Percentiles rank a stretch among this genome's conserved stretches.
These are phyloP conservation scores for Brachionus manjavacas DNA, from an alignment of 1,140 invertebrate species.

Conservation along the genomic window DNA sequence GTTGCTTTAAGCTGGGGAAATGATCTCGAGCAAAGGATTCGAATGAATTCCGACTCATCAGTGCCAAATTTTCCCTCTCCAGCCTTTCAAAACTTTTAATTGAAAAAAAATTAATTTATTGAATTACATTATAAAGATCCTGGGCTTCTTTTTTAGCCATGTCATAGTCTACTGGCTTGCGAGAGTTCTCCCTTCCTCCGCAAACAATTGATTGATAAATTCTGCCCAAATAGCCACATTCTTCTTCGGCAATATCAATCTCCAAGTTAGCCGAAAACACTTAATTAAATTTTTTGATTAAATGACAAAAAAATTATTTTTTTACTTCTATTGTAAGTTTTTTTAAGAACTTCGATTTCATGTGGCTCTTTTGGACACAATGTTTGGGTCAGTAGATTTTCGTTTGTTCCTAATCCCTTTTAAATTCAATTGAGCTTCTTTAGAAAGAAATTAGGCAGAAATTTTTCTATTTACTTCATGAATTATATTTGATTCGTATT, in stretches of 20 bases:
- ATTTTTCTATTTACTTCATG: background rate
- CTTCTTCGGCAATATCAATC: slow-evolving; percentile 46
- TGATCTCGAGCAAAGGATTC: slow-evolving; percentile 66
- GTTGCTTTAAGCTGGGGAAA: slow-evolving; percentile 65
- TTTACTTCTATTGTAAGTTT: background rate
- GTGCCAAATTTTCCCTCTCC: slow-evolving; percentile 68
- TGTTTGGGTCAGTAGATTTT: background rate
- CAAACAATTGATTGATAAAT: slow-evolving; percentile 52
- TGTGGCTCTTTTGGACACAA: background rate
- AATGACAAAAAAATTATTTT: too few species aligned
- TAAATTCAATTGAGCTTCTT: background rate
- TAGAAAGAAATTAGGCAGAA: background rate
- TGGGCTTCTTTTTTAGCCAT: slow-evolving; percentile 47
- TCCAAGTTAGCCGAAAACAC: slow-evolving; percentile 47
- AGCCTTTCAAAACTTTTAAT: slow-evolving; percentile 47
- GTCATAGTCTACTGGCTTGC: slow-evolving; percentile 45
- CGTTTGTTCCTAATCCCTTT: background rate
- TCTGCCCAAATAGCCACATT: slow-evolving; percentile 46
- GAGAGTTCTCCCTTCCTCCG: slow-evolving; percentile 45
- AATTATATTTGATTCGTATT: slow-evolving; percentile 18
- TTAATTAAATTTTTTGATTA: slow-evolving; percentile 14
- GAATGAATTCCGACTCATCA: slow-evolving; percentile 68
- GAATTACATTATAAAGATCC: slow-evolving; percentile 48
- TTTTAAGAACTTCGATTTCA: background rate
- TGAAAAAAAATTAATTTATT: background rate